Percentiles rank a stretch among this genome's conserved stretches.
These are phyloP conservation scores for Odontocerum albicorne DNA, from an alignment of 2,888 invertebrate genomes.

Conservation along the genomic window DNA sequence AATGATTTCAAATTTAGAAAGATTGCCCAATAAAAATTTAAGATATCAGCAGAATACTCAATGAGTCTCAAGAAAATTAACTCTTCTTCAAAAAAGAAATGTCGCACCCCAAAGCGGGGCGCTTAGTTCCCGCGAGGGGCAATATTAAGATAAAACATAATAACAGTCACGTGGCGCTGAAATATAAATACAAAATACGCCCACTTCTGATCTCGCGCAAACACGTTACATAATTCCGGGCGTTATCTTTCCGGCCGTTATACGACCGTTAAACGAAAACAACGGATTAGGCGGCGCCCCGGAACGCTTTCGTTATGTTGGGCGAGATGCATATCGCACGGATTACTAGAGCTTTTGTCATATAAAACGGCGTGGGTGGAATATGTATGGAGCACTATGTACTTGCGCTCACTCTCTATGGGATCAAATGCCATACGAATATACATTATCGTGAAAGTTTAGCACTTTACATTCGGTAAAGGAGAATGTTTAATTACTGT, in stretches of 20 bases:
- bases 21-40: too few relatives aligned
- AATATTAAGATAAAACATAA: slow-evolving; percentile 37
- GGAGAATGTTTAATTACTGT: too few relatives aligned
- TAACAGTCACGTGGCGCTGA: slow-evolving; percentile 37
- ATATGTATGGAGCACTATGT: too few relatives aligned
- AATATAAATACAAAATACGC: slow-evolving; percentile 35
- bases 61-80: too few relatives aligned
- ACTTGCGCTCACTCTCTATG: not conserved
- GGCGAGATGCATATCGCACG: slow-evolving; percentile 32
- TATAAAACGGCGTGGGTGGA: slow-evolving; percentile 17
- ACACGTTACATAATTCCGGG: slow-evolving; percentile 35
- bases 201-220: slow-evolving; percentile 31
- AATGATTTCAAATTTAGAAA: too few relatives aligned
- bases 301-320: slow-evolving; percentile 24
- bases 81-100: too few relatives aligned
- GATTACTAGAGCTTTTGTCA: slow-evolving; percentile 32
- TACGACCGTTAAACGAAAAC: slow-evolving; percentile 38
- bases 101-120: too few relatives aligned
- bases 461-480: too few relatives aligned
- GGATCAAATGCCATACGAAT: too few relatives aligned
- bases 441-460: too few relatives aligned
- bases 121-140: slow-evolving; percentile 12
- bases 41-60: too few relatives aligned
- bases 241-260: slow-evolving; percentile 36
- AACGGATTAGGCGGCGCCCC: slow-evolving; percentile 35